Percentiles rank a stretch among this genome's conserved stretches.
Evolutionary conservation across 2,113 vertebrate species (phyloP).

Genomic region (Tympanuchus pallidicinctus): DNA sequence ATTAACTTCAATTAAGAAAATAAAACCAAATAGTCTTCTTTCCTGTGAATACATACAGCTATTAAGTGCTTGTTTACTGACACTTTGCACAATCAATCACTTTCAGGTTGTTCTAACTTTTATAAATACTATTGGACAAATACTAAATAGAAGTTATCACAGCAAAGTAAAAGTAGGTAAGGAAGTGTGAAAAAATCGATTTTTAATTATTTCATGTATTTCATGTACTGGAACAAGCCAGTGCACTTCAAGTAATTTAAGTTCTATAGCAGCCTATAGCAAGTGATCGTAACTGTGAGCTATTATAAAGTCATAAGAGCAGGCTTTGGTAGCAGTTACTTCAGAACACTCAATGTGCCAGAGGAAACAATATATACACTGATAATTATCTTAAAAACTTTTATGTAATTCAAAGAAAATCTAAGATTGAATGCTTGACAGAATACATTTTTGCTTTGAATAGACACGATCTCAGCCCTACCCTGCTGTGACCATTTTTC

Average conservation of each 20-base stretch:
- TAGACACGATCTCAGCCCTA: background rate
- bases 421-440: background rate
- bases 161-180: background rate
- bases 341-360: background rate
- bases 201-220: conserved; percentile 7
- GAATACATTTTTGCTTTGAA: background rate
- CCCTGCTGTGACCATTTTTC: background rate
- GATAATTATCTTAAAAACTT: background rate
- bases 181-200: background rate
- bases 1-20: background rate
- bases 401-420: background rate
- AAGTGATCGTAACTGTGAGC: background rate
- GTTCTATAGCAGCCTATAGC: background rate
- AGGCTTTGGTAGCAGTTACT: background rate
- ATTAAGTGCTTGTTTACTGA: background rate
- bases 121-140: background rate
- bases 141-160: background rate
- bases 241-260: conserved; percentile 11
- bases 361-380: background rate
- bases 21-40: background rate
- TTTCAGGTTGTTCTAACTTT: background rate
- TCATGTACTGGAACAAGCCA: background rate
- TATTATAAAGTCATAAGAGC: background rate
- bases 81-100: background rate
- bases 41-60: background rate